phyloP scores from a whole-genome alignment of 2,113 vertebrate genomes.

The Cryptotis parvus region DNA sequence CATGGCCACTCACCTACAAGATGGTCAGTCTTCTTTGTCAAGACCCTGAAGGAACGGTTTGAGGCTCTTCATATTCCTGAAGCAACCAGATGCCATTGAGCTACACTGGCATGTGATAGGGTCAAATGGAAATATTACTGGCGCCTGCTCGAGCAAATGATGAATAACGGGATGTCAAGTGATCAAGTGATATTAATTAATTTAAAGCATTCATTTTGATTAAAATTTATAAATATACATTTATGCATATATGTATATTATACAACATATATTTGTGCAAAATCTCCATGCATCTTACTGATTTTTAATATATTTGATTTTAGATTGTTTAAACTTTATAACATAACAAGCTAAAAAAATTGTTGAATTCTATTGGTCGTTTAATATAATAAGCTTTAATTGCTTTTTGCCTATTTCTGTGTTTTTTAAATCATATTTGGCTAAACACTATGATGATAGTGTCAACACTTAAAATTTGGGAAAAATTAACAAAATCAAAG shows the following conservation, averaged over 20 bases:
- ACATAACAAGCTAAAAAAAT: not conserved
- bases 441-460: slow-evolving; percentile 12
- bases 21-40: too few relatives aligned
- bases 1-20: too few relatives aligned
- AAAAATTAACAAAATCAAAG: not conserved
- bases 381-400: not conserved
- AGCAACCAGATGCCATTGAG: too few relatives aligned
- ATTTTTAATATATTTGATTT: too few relatives aligned
- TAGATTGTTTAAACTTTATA: too few relatives aligned
- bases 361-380: not conserved
- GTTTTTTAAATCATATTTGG: not conserved
- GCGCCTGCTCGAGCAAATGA: too few relatives aligned
- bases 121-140: too few relatives aligned
- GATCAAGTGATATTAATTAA: not conserved
- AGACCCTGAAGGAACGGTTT: too few relatives aligned
- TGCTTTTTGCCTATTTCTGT: not conserved
- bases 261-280: not conserved
- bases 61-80: too few relatives aligned
- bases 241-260: not conserved
- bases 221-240: not conserved
- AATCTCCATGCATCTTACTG: too few relatives aligned
- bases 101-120: too few relatives aligned
- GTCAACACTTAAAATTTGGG: not conserved
- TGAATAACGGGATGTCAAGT: too few relatives aligned
- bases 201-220: not conserved